A percentile compares a stretch with the other conserved stretches of the same genome.
Evolutionary conservation across 2,113 vertebrate species (phyloP).

Genomic region (Haplotaxodon microlepis): DNA sequence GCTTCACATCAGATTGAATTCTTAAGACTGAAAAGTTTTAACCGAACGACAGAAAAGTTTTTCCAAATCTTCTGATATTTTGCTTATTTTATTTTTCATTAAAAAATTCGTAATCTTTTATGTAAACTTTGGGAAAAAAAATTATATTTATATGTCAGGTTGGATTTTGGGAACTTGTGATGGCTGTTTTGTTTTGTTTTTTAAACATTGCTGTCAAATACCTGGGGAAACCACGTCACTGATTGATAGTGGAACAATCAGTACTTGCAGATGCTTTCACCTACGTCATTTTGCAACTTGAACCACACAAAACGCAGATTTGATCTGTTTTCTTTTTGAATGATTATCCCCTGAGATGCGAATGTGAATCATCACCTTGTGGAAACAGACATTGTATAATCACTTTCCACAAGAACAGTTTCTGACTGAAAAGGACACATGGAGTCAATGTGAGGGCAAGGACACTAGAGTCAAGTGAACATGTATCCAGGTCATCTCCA

Average conservation of each 20-base stretch:
- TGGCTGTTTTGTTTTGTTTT: not conserved
- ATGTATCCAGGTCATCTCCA: slow-evolving; percentile 47
- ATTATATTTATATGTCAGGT: not conserved
- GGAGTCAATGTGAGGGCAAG: not conserved
- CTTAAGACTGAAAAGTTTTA: not conserved
- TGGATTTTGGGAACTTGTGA: not conserved
- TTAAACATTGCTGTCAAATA: not conserved
- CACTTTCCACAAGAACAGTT: not conserved
- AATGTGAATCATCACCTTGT: not conserved
- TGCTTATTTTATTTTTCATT: not conserved
- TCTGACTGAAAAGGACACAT: not conserved
- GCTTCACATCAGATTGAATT: not conserved
- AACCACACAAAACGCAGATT: not conserved
- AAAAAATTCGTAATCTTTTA: not conserved
- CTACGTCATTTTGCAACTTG: not conserved
- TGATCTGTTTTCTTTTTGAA: not conserved
- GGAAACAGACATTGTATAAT: not conserved
- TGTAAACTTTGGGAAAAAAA: not conserved
- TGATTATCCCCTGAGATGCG: not conserved
- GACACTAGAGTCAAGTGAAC: slow-evolving; percentile 21
- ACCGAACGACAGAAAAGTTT: not conserved
- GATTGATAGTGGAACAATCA: not conserved
- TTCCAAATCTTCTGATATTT: not conserved
- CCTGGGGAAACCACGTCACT: not conserved
- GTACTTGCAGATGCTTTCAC: not conserved